A percentile compares a stretch with the other conserved stretches of the same genome.
Conservation (phyloP, 2,888 invertebrate genomes). For the Drosophila austrosaltans region DNA sequence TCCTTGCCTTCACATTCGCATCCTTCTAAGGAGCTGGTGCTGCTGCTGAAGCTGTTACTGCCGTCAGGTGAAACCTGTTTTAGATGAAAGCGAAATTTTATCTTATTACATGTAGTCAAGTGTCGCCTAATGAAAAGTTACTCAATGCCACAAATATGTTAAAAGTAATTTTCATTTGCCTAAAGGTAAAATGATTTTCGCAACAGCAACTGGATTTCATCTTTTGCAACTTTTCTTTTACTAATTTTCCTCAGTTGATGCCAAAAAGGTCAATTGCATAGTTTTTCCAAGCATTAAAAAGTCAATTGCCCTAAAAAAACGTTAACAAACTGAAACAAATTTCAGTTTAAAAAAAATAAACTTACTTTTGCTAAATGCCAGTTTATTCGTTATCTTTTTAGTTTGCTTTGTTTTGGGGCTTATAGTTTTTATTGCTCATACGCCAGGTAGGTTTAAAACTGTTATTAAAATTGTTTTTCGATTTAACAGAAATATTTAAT, state of each 20-base stretch:
- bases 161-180: background rate
- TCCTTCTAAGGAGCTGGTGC: background rate
- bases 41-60: background rate
- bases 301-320: no score
- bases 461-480: background rate
- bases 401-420: no score
- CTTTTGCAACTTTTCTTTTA: no score
- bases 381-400: no score
- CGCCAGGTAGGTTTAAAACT: background rate
- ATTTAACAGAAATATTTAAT: background rate
- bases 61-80: background rate
- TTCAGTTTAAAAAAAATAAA: no score
- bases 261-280: no score
- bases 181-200: background rate
- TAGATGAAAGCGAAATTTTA: background rate
- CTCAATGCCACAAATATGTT: background rate
- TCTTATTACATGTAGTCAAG: background rate
- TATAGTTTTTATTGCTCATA: background rate
- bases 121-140: background rate
- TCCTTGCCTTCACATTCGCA: conserved; percentile 15
- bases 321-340: no score
- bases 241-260: no score
- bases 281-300: no score
- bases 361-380: no score
- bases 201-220: background rate